These are phyloP conservation scores for Habroteleia sp. DNA, from an alignment of 2,888 invertebrate genomes.

Conservation along the genomic window DNA sequence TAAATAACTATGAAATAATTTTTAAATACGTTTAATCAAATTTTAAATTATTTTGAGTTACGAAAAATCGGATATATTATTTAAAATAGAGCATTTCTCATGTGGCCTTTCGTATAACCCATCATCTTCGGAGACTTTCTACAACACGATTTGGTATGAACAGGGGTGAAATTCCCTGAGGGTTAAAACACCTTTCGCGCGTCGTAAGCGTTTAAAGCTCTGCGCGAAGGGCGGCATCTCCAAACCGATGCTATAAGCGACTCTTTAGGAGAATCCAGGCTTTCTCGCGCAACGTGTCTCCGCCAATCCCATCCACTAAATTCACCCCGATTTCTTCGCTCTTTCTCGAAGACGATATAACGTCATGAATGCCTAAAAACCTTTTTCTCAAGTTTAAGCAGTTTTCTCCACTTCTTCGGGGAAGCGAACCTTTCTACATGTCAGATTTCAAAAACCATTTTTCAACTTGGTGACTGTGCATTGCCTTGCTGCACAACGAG, in stretches of 20 bases:
- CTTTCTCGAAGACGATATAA: slow-evolving; percentile 66
- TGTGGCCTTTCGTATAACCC: slow-evolving; percentile 24
- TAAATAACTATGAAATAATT: no score
- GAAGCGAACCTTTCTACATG: slow-evolving; percentile 25
- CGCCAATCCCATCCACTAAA: slow-evolving; percentile 62
- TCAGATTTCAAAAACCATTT: slow-evolving; percentile 59
- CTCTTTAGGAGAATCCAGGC: slow-evolving; percentile 51
- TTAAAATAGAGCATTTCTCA: slow-evolving; percentile 17
- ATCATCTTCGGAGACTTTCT: slow-evolving; percentile 40
- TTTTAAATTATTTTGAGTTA: no score
- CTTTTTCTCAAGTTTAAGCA: slow-evolving; percentile 63
- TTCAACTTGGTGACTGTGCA: slow-evolving; percentile 46
- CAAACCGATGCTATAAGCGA: slow-evolving; percentile 64
- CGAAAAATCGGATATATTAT: slow-evolving; percentile 27
- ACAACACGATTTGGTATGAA: slow-evolving; percentile 46
- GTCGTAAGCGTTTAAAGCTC: slow-evolving; percentile 72
- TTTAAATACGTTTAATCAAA: no score
- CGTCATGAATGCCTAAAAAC: slow-evolving; percentile 76
- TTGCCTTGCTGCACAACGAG: slow-evolving; percentile 16
- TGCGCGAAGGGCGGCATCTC: slow-evolving; percentile 44
- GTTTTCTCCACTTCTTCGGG: slow-evolving; percentile 43
- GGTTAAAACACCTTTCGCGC: slow-evolving; percentile 67
- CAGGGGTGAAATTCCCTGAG: slow-evolving; percentile 56
- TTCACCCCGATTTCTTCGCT: slow-evolving; percentile 68
- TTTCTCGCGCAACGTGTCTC: slow-evolving; percentile 43